Conservation (phyloP, 1,140 invertebrate genomes). For the Uloborus diversus region DNA sequence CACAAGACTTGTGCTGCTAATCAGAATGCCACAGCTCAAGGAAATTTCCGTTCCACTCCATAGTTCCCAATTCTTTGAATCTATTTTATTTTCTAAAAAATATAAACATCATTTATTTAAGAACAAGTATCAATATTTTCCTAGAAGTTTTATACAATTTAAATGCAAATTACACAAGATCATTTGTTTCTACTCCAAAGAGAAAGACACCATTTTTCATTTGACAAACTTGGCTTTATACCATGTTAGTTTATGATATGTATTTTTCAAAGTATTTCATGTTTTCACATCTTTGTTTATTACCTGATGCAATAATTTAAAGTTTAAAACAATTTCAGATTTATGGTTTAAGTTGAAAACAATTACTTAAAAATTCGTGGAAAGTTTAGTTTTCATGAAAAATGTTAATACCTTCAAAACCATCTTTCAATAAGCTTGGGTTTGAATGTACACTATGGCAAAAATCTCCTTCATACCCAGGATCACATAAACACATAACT, state of each 20-base stretch:
- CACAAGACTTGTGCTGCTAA: conserved; percentile 63
- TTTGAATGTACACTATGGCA: conserved; percentile 60
- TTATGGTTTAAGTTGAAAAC: too few relatives aligned
- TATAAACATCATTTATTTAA: not conserved
- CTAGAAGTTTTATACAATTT: not conserved
- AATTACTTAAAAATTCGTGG: too few relatives aligned
- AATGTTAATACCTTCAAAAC: conserved; percentile 65
- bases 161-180: too few relatives aligned
- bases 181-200: too few relatives aligned
- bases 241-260: too few relatives aligned
- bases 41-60: conserved; percentile 61
- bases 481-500: conserved; percentile 67
- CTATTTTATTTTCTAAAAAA: conserved; percentile 38
- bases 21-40: conserved; percentile 62
- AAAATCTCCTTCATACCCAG: conserved; percentile 62
- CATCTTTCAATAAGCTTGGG: conserved; percentile 63
- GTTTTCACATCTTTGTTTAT: too few relatives aligned
- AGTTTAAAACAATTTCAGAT: too few relatives aligned
- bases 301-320: too few relatives aligned
- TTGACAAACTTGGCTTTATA: too few relatives aligned
- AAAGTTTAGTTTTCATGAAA: too few relatives aligned
- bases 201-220: too few relatives aligned
- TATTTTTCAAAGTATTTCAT: too few relatives aligned
- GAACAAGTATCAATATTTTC: not conserved
- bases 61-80: conserved; percentile 46